Base-by-base conservation (phyloP, 1,140 invertebrate genomes). In the Nixonia krombeini region DNA sequence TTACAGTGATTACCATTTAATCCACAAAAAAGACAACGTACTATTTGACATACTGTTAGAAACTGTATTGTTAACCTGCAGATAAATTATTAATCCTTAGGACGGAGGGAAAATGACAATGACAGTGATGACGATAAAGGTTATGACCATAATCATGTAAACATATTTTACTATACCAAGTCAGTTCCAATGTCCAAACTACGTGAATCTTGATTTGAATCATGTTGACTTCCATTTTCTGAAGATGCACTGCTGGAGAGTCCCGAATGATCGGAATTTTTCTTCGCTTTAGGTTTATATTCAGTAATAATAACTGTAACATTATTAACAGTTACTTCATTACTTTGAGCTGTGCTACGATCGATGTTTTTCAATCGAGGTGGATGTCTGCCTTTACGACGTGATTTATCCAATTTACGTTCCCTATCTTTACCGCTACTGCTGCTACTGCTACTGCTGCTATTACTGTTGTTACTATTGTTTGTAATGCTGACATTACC, bases 241-340 rank as follows among this genome's bases (percentile, higher is more conserved):
- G 88, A 89, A 4, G 88, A 89, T 42, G 87, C 87, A 59, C 86
- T 87, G 74, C 87, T 89, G 5, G 87, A 86, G 10, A 83, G 62
- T 26, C 86, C 85, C 10, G 87, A 87, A 50, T 88, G 86, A 56
- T 88, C 80, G 9, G 83, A 85, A 53, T 79, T 84, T 62, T 88
- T 89, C 63, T 87, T 86, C 33, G 86, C 81, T 87, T 96, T 96
- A 42, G 94, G 93, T 82, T 96, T 94, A 84, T 96, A 98, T 84
- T 98, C 96, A 33, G 96, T 98, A 72, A 98, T 97, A 42, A 97
- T 91, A 28, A 98, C 96, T 13, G 96, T 98, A 18, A 98, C 94
- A 79, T 96, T 96, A 77, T 96, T 97, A 0, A 98, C 96, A 25
- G 96, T 98, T 49, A 98, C 95, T 84, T 96, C 94, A 80, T 96